phyloP scores from a whole-genome alignment of 2,797 vertebrate genomes.

The Pantherophis alleghaniensis region DNA sequence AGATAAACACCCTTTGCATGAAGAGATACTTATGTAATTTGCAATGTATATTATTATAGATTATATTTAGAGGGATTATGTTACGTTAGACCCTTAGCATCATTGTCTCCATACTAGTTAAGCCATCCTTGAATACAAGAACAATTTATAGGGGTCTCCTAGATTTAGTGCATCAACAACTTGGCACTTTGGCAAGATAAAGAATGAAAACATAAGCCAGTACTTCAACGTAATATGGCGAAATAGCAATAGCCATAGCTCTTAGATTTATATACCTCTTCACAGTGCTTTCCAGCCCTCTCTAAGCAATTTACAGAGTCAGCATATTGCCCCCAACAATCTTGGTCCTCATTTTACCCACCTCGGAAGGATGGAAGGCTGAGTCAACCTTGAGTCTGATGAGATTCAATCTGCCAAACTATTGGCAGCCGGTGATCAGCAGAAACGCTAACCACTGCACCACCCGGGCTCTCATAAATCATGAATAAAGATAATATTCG shows the following conservation, averaged over 20 bases:
- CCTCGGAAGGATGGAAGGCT: too few species aligned
- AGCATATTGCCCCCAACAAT: too few species aligned
- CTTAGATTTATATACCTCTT: too few species aligned
- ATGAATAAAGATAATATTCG: constrained; percentile 15
- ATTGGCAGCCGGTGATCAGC: too few species aligned
- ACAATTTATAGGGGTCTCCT: neutral
- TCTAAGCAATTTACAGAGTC: too few species aligned
- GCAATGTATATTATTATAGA: neutral
- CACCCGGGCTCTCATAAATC: neutral
- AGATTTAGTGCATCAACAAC: neutral
- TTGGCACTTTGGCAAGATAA: neutral
- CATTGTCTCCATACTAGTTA: constrained; percentile 42
- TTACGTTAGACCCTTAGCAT: neutral
- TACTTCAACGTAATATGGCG: neutral
- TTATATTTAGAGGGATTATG: neutral
- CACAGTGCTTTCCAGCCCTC: too few species aligned
- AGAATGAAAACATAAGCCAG: neutral
- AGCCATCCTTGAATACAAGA: neutral
- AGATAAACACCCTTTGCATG: neutral
- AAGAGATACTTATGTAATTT: neutral
- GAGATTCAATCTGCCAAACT: too few species aligned
- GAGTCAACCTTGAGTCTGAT: too few species aligned
- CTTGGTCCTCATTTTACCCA: too few species aligned
- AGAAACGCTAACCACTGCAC: too few species aligned
- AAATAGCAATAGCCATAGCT: neutral